Evolutionary conservation across 2,113 vertebrate genomes (phyloP).

Genomic region (Peucedramus taeniatus): DNA sequence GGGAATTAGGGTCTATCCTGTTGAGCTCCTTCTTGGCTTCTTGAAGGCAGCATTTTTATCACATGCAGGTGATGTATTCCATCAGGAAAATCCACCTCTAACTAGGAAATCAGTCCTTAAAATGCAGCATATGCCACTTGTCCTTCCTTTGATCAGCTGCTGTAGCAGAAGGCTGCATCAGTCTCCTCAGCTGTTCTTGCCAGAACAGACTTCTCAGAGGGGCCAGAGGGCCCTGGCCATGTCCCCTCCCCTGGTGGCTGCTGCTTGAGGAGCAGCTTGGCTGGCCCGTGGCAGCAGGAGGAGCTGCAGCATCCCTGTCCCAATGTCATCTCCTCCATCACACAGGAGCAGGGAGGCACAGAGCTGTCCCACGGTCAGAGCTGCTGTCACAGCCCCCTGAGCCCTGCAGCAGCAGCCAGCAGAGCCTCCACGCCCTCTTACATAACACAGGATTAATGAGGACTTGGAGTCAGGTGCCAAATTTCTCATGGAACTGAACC

Average conservation of each 20-base stretch:
- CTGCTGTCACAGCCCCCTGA: neutral
- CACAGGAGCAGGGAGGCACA: fast-evolving
- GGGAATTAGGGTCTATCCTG: neutral
- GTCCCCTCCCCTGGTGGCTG: neutral
- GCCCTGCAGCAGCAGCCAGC: neutral
- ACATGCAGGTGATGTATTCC: neutral
- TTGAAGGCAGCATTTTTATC: neutral
- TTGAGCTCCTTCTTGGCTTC: neutral
- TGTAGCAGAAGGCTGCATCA: neutral
- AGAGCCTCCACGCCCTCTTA: neutral
- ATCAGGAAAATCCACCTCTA: neutral
- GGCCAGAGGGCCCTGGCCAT: neutral
- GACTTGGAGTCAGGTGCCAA: neutral
- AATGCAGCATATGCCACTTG: neutral
- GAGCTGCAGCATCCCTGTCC: neutral
- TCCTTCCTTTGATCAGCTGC: neutral
- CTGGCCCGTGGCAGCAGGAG: neutral
- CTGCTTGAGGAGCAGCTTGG: neutral
- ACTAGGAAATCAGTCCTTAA: neutral
- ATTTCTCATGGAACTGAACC: neutral
- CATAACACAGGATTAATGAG: neutral
- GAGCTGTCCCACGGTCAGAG: neutral
- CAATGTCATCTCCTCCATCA: neutral
- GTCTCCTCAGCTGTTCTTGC: neutral
- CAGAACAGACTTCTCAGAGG: neutral